A percentile compares a stretch with the other conserved stretches of the same genome.
These are phyloP conservation scores for Pleuronectes platessa DNA, from an alignment of 2,113 vertebrate species.

Conservation along the genomic window DNA sequence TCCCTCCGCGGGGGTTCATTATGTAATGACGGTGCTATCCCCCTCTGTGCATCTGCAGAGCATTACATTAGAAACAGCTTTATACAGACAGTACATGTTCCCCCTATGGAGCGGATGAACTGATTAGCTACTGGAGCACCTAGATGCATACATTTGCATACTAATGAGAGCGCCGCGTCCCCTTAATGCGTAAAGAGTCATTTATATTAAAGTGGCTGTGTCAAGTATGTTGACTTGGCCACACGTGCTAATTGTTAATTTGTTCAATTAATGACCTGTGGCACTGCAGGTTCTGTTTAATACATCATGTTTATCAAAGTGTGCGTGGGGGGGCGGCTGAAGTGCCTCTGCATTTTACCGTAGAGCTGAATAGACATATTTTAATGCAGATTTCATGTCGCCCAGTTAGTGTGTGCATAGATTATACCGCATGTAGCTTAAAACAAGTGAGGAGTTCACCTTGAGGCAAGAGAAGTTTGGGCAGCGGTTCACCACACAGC, in stretches of 20 bases:
- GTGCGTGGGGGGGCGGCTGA: not conserved
- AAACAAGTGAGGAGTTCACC: constrained; percentile 10
- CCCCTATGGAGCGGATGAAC: constrained; percentile 15
- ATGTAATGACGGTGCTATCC: not conserved
- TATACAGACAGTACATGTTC: constrained; percentile 6
- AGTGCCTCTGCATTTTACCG: not conserved
- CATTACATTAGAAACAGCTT: constrained; percentile 3
- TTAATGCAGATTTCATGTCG: not conserved
- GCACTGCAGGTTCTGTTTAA: constrained; percentile 22
- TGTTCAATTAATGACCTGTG: constrained; percentile 49
- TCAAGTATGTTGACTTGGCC: constrained; percentile 29
- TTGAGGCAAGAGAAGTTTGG: constrained; percentile 4
- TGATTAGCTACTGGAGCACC: constrained; percentile 38
- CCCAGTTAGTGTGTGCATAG: constrained; percentile 19
- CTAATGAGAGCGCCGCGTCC: constrained; percentile 36
- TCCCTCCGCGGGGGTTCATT: not conserved
- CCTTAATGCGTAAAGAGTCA: constrained; percentile 18
- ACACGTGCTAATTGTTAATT: constrained; percentile 39
- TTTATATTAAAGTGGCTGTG: constrained; percentile 28
- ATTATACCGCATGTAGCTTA: constrained; percentile 15
- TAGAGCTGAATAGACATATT: constrained; percentile 11
- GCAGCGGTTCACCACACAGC: not conserved
- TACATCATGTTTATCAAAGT: constrained; percentile 26
- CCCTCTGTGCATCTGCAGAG: constrained; percentile 1
- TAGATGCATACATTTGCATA: constrained; percentile 58